Conservation (phyloP, 1,140 invertebrate genomes). For the Oncopeltus fasciatus region DNA sequence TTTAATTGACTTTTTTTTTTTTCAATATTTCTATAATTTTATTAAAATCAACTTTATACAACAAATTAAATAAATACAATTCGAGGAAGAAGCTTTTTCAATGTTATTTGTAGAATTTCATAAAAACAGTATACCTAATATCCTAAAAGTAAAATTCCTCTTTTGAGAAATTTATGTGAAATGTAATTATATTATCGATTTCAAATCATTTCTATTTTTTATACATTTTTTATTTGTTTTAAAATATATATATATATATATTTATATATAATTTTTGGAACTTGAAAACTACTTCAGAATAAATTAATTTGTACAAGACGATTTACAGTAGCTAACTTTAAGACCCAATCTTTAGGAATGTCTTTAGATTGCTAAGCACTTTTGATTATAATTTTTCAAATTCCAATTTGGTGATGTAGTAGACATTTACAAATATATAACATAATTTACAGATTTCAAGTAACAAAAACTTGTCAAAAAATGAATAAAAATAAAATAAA, state of each 20-base stretch:
- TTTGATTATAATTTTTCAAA: constrained; percentile 4
- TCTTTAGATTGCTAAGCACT: not conserved
- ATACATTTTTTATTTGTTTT: too few relatives aligned
- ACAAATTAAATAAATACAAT: constrained; percentile 6
- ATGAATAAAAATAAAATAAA: not conserved
- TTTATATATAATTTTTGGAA: too few relatives aligned
- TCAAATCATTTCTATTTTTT: too few relatives aligned
- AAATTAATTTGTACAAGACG: constrained; percentile 8
- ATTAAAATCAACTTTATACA: constrained; percentile 8
- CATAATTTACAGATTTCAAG: constrained; percentile 3
- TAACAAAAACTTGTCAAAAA: not conserved
- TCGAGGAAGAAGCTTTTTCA: constrained; percentile 4
- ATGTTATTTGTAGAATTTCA: not conserved
- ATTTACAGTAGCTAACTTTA: constrained; percentile 3
- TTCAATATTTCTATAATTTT: not conserved
- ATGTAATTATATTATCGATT: too few relatives aligned
- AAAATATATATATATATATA: too few relatives aligned
- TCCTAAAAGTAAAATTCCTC: not conserved
- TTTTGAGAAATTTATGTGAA: not conserved
- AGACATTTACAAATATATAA: constrained; percentile 9
- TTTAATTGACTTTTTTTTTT: constrained; percentile 10
- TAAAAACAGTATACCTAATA: constrained; percentile 2
- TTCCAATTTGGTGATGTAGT: constrained; percentile 3
- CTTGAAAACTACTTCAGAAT: not conserved
- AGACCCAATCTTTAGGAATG: constrained; percentile 4